Evolutionary conservation across 2,888 invertebrate genomes (phyloP).

Genomic region (Spicauda simplicius): DNA sequence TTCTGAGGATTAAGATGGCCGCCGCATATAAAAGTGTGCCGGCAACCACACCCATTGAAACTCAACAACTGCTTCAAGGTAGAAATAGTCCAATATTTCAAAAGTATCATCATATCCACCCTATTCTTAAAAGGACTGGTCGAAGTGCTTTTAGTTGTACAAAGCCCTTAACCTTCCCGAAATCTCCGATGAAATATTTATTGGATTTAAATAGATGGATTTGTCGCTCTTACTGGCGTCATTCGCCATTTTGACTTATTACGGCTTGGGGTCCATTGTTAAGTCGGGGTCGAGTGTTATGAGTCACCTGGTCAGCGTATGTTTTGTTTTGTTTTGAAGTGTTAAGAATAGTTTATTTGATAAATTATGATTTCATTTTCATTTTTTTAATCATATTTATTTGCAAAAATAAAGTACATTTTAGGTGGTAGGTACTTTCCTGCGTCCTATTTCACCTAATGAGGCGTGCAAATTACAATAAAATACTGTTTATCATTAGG

Average conservation of each 20-base stretch:
- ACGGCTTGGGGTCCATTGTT: constrained; percentile 4
- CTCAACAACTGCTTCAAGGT: too few relatives aligned
- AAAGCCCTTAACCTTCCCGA: constrained; percentile 43
- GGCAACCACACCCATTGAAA: too few relatives aligned
- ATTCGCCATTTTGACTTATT: constrained; percentile 21
- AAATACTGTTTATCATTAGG: too few relatives aligned
- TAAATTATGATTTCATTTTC: too few relatives aligned
- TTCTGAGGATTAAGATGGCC: too few relatives aligned
- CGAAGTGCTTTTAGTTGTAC: constrained; percentile 44
- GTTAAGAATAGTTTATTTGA: too few relatives aligned
- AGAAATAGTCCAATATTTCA: neutral
- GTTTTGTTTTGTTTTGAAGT: neutral
- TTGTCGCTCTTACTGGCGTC: constrained; percentile 12
- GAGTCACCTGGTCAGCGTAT: neutral
- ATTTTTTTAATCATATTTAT: too few relatives aligned
- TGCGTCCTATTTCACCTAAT: too few relatives aligned
- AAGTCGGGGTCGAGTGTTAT: constrained; percentile 8
- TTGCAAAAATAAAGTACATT: too few relatives aligned
- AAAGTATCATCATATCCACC: constrained; percentile 1
- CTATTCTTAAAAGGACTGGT: constrained; percentile 40
- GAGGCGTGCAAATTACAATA: too few relatives aligned
- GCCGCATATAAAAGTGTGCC: too few relatives aligned
- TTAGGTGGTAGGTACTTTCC: too few relatives aligned
- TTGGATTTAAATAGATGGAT: constrained; percentile 49
- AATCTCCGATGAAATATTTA: constrained; percentile 55